Base-by-base conservation (phyloP, 2,888 invertebrate species). In the Ophioninae sp. region DNA sequence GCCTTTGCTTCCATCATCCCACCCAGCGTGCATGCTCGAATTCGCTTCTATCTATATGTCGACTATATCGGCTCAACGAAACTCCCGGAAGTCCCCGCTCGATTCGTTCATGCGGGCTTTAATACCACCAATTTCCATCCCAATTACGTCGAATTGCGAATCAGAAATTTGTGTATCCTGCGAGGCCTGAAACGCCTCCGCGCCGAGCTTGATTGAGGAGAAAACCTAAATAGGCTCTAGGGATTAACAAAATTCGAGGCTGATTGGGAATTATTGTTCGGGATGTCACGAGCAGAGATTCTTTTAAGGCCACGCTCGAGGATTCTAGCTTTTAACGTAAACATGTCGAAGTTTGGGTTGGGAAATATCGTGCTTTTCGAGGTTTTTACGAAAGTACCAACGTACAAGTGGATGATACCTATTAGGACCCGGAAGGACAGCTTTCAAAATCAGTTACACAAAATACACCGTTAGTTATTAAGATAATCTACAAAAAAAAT, bases 91-190 rank as follows among this genome's bases (percentile, higher is more conserved):
- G 37, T 6, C 68, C 37, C 30, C 61, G 37, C 77, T 51, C 63
- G 68, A 68, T 77, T 51, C 67, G 41, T 22, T 17, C 44, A 6
- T 76, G 20, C 65, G 68, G 20, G n/a, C 68, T 77, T 51, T 37
- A 41, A 63, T 69, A 61, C 13, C 61, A 13, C 22, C 44, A 22
- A 76, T 59, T 58, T 41, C 20, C 44, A 37, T 51, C 39, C 17
- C 61, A 20, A 69, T 61, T 37, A 44, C 61, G 39, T 23, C 8
- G n/a, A 58, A 37, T 71, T 17, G 22, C 30, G 69, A 59, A 76
- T 58, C 30, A 58, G 20, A 20, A 69, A 51, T 51, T 71, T 39
- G 58, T 71, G 9, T 59, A 37, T n/a, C 37, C 37, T 7, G 20
- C 9, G 17, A 22, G n/a, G 8, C 0, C 8, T 7, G 39, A 20